Evolutionary conservation across 2,888 invertebrate species (phyloP).

Genomic region (Sylvicola fuscatus): DNA sequence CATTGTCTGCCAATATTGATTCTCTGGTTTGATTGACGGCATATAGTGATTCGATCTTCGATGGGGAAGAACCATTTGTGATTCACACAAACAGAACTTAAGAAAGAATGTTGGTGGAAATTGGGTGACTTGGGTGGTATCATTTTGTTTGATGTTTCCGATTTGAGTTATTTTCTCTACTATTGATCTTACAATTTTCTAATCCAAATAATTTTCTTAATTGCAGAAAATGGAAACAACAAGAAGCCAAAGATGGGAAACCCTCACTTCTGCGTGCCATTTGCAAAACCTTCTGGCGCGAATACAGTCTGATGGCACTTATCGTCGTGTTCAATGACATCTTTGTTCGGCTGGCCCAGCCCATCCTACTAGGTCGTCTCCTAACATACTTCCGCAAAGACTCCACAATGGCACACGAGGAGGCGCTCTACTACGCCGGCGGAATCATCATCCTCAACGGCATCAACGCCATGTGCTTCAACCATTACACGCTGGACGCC

Average conservation of each 20-base stretch:
- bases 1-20: too few relatives aligned
- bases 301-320: slow-evolving; percentile 7
- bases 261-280: slow-evolving; percentile 10
- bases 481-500: slow-evolving; percentile 46
- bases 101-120: too few relatives aligned
- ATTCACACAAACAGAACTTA: too few relatives aligned
- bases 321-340: slow-evolving; percentile 9
- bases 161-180: too few relatives aligned
- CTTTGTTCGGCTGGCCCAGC: slow-evolving; percentile 8
- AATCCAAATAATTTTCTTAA: neutral
- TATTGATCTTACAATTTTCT: too few relatives aligned
- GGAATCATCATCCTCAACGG: slow-evolving; percentile 22
- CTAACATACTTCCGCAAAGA: slow-evolving; percentile 24
- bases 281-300: slow-evolving; percentile 10
- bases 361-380: slow-evolving; percentile 9
- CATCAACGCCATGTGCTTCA: slow-evolving; percentile 26
- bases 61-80: too few relatives aligned
- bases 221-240: slow-evolving; percentile 9
- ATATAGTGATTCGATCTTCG: too few relatives aligned
- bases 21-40: too few relatives aligned
- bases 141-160: too few relatives aligned
- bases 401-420: slow-evolving; percentile 20
- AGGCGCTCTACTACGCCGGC: slow-evolving; percentile 35
- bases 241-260: slow-evolving; percentile 6
- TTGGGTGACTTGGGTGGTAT: too few relatives aligned